A percentile compares a stretch with the other conserved stretches of the same genome.
phyloP scores from a whole-genome alignment of 2,797 vertebrate genomes.

The Macrochelys suwanniensis region DNA sequence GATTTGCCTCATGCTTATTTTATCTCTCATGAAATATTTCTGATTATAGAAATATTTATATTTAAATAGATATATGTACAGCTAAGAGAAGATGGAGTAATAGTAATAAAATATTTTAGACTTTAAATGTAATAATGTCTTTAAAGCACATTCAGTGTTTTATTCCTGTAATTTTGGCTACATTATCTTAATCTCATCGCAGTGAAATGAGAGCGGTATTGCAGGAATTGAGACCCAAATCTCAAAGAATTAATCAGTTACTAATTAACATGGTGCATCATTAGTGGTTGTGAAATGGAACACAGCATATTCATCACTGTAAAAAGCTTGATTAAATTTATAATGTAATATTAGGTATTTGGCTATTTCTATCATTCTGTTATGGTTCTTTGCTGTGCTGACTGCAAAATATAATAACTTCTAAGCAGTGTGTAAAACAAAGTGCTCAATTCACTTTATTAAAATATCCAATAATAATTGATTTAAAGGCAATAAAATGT shows the following conservation, averaged over 20 bases:
- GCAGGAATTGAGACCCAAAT: conserved; percentile 57
- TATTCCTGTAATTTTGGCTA: conserved; percentile 30
- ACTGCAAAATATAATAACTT: conserved; percentile 91
- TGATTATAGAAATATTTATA: conserved; percentile 1
- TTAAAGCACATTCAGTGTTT: conserved; percentile 28
- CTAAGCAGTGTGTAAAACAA: conserved; percentile 92
- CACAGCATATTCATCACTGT: conserved; percentile 68
- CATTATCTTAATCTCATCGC: conserved; percentile 28
- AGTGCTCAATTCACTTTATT: conserved; percentile 94
- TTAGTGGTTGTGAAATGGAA: conserved; percentile 74
- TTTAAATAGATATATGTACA: not conserved
- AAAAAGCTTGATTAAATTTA: conserved; percentile 79
- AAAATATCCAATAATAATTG: conserved; percentile 98
- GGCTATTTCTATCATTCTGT: conserved; percentile 77
- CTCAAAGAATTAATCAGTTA: conserved; percentile 67
- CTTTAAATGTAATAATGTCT: not conserved
- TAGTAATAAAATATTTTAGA: conserved; percentile 1
- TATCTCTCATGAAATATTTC: not conserved
- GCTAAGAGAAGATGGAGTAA: not conserved
- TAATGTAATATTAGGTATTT: conserved; percentile 75
- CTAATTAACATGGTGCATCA: conserved; percentile 76
- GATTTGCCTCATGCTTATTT: not conserved
- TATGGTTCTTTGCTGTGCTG: conserved; percentile 82
- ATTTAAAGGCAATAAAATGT: conserved; percentile 99
- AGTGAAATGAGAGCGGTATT: conserved; percentile 2